A percentile compares a stretch with the other conserved stretches of the same genome.
These are phyloP conservation scores for Centropristis striata DNA, from an alignment of 2,113 vertebrate genomes.

Conservation along the genomic window DNA sequence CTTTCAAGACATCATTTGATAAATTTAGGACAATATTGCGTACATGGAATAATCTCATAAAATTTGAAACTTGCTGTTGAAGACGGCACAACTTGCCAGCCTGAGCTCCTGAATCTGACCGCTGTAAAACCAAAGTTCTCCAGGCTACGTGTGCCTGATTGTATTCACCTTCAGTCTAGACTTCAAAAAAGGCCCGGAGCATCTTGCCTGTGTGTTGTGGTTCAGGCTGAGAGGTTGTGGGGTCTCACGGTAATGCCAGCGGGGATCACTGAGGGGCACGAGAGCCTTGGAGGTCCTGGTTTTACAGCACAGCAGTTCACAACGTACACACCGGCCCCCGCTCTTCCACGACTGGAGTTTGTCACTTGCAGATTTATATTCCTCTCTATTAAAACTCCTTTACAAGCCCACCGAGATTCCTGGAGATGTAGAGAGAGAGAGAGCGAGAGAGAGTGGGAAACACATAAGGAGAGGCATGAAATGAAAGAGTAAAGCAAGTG, in stretches of 20 bases:
- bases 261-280: slow-evolving; percentile 51
- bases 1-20: slow-evolving; percentile 13
- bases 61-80: slow-evolving; percentile 15
- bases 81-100: not conserved
- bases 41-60: slow-evolving; percentile 27
- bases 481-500: slow-evolving; percentile 47
- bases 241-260: slow-evolving; percentile 57
- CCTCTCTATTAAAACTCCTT: slow-evolving; percentile 79
- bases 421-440: slow-evolving; percentile 47
- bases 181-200: not conserved
- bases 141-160: not conserved
- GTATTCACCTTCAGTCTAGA: not conserved
- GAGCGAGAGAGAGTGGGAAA: slow-evolving; percentile 38
- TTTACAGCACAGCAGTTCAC: slow-evolving; percentile 69
- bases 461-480: slow-evolving; percentile 35
- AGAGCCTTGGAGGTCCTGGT: slow-evolving; percentile 74
- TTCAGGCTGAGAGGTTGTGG: slow-evolving; percentile 41
- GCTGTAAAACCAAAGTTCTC: slow-evolving; percentile 18
- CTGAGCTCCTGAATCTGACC: slow-evolving; percentile 18
- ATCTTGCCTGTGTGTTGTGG: slow-evolving; percentile 21
- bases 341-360: slow-evolving; percentile 69
- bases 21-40: not conserved
- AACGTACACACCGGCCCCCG: slow-evolving; percentile 43
- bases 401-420: slow-evolving; percentile 71
- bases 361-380: slow-evolving; percentile 83